Evolutionary conservation across 2,113 vertebrate genomes (phyloP), one percentile per base, ranked within the genome.

Genomic region (Pyxicephalus adspersus): DNA sequence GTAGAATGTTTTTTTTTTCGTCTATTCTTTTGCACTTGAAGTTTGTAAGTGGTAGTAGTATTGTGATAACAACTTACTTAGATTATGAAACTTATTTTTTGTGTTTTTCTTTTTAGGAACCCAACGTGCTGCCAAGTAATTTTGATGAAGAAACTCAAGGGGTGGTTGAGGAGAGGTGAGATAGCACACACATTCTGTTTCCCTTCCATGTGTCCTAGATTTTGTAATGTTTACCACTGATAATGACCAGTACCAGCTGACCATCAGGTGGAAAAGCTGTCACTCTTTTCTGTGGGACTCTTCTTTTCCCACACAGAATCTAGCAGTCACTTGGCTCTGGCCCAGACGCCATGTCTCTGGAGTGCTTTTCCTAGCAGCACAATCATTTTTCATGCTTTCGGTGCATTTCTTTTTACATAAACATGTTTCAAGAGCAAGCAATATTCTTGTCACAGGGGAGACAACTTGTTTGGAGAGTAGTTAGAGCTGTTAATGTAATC

Each of bases 81-180:
- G 26, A 5, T 70, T 7, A 70, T 29, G 16, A 15, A 19, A 54
- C 5, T 29, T 74, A n/a, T 84, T 74, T 88, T 84, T 87, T 51
- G 86, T 89, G 88, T 85, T 90, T 89, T 86, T 84, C 76, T 88
- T 38, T 88, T 73, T 90, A 92, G 81, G 73, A 85, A 16, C 71
- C 89, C 84, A 89, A 89, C 85, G 85, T 88, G 78, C 83, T 28
- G 13, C 84, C 0, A 84, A 90, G 90, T 86, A 89, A 90, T 3
- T 88, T 83, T 38, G n/a, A 9, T 38, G 79, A 17, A 38, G 68
- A 25, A 17, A 19, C 23, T 65, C 50, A 45, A 25, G 60, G 5
- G 58, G 17, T 45, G 20, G n/a, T 61, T 52, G 60, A 9, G 26
- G 50, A 64, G 60, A 81, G 58, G 79, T 81, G 68, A 81, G 79